Evolutionary conservation across 2,113 vertebrate genomes (phyloP).

Genomic region (Caloenas nicobarica): DNA sequence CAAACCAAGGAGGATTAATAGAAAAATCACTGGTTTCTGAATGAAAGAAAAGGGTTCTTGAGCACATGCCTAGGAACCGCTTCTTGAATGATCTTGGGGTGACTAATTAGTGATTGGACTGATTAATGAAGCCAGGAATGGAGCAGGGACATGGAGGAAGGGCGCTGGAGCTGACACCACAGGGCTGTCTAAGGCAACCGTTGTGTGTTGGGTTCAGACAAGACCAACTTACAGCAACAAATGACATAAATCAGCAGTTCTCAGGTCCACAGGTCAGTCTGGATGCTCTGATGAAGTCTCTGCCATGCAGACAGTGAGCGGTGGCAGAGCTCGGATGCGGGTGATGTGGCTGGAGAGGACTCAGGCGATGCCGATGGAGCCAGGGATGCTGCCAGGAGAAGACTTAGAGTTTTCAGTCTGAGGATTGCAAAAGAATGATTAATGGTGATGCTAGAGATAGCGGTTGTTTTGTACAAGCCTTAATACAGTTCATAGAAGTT

Average conservation of each 20-base stretch:
- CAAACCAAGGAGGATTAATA: not conserved
- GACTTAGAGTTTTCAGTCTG: not conserved
- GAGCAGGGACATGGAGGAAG: not conserved
- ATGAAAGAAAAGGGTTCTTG: not conserved
- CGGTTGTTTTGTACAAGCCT: not conserved
- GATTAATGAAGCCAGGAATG: not conserved
- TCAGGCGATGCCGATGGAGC: fast-evolving
- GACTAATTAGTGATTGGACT: not conserved
- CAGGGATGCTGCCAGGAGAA: not conserved
- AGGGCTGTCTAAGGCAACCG: not conserved
- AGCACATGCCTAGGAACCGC: fast-evolving
- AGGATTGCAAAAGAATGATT: fast-evolving
- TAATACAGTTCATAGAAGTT: not conserved
- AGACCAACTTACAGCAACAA: not conserved
- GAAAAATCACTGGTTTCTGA: not conserved
- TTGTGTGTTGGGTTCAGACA: too few species aligned
- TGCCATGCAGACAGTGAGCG: not conserved
- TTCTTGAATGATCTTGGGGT: not conserved
- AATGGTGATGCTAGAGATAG: not conserved
- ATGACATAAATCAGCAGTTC: not conserved
- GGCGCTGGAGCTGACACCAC: fast-evolving
- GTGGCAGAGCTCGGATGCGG: not conserved
- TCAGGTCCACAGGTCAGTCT: not conserved
- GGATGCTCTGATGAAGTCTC: not conserved
- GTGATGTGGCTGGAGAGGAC: not conserved